Conservation (phyloP, 37 sponge, comb jelly and placozoan species). For the Cladorhizidae sp. region DNA sequence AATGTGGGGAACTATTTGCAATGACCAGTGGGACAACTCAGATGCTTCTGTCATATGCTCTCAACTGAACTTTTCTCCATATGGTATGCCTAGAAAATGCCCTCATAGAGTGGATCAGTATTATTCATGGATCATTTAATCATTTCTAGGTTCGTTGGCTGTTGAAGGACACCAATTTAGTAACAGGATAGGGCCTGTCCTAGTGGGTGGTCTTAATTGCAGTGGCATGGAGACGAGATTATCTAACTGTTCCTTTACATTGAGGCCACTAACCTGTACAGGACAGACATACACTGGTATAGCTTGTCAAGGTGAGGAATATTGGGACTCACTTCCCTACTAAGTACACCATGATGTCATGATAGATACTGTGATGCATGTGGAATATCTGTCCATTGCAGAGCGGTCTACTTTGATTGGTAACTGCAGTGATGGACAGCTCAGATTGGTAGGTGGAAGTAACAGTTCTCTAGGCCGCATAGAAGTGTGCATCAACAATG, state of each 20-base stretch:
- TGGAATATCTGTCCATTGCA: no score
- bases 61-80: conserved; percentile 6
- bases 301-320: no score
- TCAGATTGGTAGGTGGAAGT: conserved; percentile 34
- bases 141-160: not conserved
- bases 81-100: not conserved
- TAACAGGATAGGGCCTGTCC: no score
- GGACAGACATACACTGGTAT: no score
- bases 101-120: not conserved
- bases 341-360: no score
- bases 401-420: not conserved
- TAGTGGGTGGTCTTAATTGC: no score
- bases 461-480: conserved; percentile 15
- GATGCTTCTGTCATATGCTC: conserved; percentile 1
- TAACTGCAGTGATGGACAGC: conserved; percentile 29
- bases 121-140: not conserved
- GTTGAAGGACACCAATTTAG: not conserved
- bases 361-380: no score
- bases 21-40: conserved; percentile 8
- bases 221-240: no score
- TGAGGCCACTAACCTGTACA: no score
- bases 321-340: no score
- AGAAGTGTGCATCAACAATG: conserved; percentile 40
- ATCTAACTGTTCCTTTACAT: no score
- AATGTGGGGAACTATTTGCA: not conserved